A percentile compares a stretch with the other conserved stretches of the same genome.
Evolutionary conservation across 2,113 vertebrate species (phyloP).

Genomic region (Malurus cyaneus): DNA sequence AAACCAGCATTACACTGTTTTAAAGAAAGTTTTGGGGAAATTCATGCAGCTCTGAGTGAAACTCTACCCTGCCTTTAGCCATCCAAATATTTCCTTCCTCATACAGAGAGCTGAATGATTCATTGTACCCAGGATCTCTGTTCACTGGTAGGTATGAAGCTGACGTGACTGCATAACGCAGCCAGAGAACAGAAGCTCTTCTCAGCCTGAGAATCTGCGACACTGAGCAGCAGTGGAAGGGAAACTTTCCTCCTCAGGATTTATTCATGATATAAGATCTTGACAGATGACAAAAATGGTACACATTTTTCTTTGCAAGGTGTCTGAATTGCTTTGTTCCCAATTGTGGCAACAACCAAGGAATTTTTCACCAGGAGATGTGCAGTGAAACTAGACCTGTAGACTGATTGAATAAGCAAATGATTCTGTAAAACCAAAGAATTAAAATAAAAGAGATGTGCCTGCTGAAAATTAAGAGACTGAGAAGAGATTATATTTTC

Average conservation of each 20-base stretch:
- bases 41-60: slow-evolving; percentile 69
- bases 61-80: slow-evolving; percentile 67
- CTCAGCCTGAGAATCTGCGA: slow-evolving; percentile 59
- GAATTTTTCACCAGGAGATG: slow-evolving; percentile 40
- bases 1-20: slow-evolving; percentile 69
- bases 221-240: slow-evolving; percentile 33
- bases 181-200: slow-evolving; percentile 67
- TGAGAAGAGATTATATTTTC: not conserved
- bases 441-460: not conserved
- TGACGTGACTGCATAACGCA: slow-evolving; percentile 50
- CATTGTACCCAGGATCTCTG: slow-evolving; percentile 69
- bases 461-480: not conserved
- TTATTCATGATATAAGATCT: slow-evolving; percentile 58
- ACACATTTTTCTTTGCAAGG: slow-evolving; percentile 13
- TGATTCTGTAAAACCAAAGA: not conserved
- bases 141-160: slow-evolving; percentile 42
- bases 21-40: slow-evolving; percentile 67
- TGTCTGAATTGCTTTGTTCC: not conserved
- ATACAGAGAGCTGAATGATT: slow-evolving; percentile 71
- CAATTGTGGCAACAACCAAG: not conserved
- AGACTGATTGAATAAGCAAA: not conserved
- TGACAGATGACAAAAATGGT: slow-evolving; percentile 33
- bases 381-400: not conserved
- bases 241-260: slow-evolving; percentile 64
- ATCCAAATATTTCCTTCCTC: slow-evolving; percentile 73